phyloP scores from a whole-genome alignment of 2,113 vertebrate genomes.

The Vireo altiloquus region DNA sequence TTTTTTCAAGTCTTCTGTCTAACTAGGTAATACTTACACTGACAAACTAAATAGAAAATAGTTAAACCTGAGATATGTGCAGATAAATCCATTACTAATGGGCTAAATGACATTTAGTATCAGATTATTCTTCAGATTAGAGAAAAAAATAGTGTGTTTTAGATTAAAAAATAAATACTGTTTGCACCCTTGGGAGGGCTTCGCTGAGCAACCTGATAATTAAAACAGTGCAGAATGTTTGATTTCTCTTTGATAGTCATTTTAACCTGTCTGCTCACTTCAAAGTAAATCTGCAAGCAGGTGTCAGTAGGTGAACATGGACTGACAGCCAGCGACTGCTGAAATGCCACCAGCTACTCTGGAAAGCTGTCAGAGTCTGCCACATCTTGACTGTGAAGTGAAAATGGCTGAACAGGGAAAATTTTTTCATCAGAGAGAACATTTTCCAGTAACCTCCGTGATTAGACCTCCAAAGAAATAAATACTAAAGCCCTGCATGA shows the following conservation, averaged over 20 bases:
- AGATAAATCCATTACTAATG: background rate
- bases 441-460: background rate
- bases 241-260: background rate
- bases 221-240: background rate
- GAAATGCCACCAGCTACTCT: background rate
- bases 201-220: background rate
- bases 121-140: background rate
- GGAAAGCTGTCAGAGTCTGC: background rate
- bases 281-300: background rate
- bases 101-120: background rate
- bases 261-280: background rate
- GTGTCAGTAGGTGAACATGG: background rate
- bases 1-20: background rate
- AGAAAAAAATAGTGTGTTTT: background rate
- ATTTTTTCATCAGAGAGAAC: background rate
- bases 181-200: background rate
- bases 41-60: background rate
- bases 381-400: background rate
- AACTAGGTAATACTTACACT: background rate
- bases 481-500: background rate
- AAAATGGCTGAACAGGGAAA: background rate
- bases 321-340: background rate
- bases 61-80: background rate
- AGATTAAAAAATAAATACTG: background rate
- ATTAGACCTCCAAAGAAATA: background rate